Evolutionary conservation across 2,888 invertebrate species (phyloP), one percentile per base, ranked within the genome.

Genomic region (Andrena flavipes): DNA sequence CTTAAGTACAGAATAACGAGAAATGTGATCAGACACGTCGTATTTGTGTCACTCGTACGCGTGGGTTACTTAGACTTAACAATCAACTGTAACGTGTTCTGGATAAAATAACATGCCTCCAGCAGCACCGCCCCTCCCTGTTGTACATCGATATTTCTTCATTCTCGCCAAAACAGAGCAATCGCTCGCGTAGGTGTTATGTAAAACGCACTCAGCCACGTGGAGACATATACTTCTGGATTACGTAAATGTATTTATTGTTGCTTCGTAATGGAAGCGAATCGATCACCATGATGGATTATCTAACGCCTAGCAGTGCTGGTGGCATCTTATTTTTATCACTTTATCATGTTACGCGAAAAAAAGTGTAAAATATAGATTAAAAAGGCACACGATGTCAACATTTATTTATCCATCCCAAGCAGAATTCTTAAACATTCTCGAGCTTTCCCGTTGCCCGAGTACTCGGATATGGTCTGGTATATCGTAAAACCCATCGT

Each of bases 301-400:
- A 77, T 76, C 60, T 59, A 64, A 64, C 49, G 16, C 30, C 26
- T 42, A 72, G 74, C 67, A 42, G 67, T 74, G 80, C 82, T 82
- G 65, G 74, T 80, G 76, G 74, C 84, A 87, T 67, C 68, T 86
- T 84, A 85, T 87, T 89, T 88, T 87, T 71, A 82, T 84, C 87
- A 83, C 68, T 84, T 82, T 85, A 77, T 82, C 87, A 78, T 74
- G 84, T 86, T 87, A 80, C 80, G 56, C 62, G 69, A 83, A 63
- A 54, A 76, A 79, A 76, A 79, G 54, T 82, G 82, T 82, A 84
- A 88, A 86, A 87, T 90, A 89, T 84, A 85, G 80, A 82, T 81
- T 79, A 63, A 84, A 87, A 84, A 82, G 56, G 64, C 60, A 79
- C 48, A 48, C 64, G 65, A 74, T 65, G 74, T 76, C 62, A 35